Evolutionary conservation across 2,888 invertebrate species (phyloP), one percentile per base, ranked within the genome.

Genomic region (Drosophila mercatorum): DNA sequence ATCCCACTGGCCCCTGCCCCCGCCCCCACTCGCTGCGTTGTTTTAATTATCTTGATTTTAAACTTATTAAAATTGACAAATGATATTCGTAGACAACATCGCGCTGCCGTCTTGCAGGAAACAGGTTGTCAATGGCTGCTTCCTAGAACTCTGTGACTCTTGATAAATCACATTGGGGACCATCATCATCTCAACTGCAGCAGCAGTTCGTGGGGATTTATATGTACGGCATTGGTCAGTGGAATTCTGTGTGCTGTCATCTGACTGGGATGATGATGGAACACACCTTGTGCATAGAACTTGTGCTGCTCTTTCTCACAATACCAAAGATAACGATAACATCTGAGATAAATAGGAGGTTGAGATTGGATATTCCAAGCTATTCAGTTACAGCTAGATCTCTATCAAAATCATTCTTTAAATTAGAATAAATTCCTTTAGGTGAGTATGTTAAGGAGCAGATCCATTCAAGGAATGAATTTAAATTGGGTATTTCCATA

Each of bases 11-110:
- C 64, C 43, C 26, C 40, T 26, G 8, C 46, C 41, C 26, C 40
- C 38, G 8, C 46, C 41, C 41, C n/a, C 58, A 44, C 57, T 22
- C 17, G 40, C 14, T 36, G 77, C 72, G 75, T 75, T 83, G 84
- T 80, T 90, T 90, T 87, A 89, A 90, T 89, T 88, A 88, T 88
- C 87, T 88, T 88, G 87, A 88, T 88, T 89, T 89, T 72, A 80
- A 90, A 88, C 89, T 88, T 88, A 88, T 88, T 88, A 89, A 88
- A 88, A 89, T 82, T 88, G 90, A 90, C 87, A 90, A 90, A 88
- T 86, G 89, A 88, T 86, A 82, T 83, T 85, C 76, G 81, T 87
- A 90, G 90, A 87, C 86, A 84, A 75, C 72, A 71, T 65, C 55
- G 77, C 81, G 67, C 57, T 28, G 63, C 22, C n/a, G 49, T 70